Conservation (phyloP, 1,140 invertebrate species). For the Rhysida immarginata region DNA sequence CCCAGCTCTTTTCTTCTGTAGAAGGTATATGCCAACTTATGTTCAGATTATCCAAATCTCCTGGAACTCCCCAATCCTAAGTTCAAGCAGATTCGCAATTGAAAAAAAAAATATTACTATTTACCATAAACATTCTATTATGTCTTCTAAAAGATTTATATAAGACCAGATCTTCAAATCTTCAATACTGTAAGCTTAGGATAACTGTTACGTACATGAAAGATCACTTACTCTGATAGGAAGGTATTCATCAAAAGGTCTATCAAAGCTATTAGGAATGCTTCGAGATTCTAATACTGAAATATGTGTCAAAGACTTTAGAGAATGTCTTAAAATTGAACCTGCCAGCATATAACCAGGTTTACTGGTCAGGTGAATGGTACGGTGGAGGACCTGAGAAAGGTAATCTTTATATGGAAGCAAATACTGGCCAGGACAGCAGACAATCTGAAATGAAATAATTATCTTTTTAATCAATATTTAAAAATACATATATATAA, state of each 20-base stretch:
- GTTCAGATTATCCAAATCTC: constrained; percentile 44
- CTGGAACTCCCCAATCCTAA: constrained; percentile 63
- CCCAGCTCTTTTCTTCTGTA: constrained; percentile 46
- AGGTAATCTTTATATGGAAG: constrained; percentile 44
- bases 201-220: too few relatives aligned
- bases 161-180: too few relatives aligned
- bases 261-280: constrained; percentile 42
- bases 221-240: constrained; percentile 46
- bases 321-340: constrained; percentile 33
- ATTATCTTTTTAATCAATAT: too few relatives aligned
- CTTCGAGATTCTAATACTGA: constrained; percentile 47
- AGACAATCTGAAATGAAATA: constrained; percentile 36
- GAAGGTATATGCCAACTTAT: constrained; percentile 62
- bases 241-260: constrained; percentile 49
- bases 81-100: neutral
- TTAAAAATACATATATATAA: too few relatives aligned
- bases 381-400: constrained; percentile 41
- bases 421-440: constrained; percentile 42
- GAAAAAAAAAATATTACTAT: neutral
- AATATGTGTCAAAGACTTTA: constrained; percentile 41
- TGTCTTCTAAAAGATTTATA: too few relatives aligned
- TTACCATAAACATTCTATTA: too few relatives aligned
- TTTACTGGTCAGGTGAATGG: constrained; percentile 42
- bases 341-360: constrained; percentile 42
- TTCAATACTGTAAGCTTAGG: too few relatives aligned